Base-by-base conservation (phyloP, 2,113 vertebrate species). In the Chaenocephalus aceratus region DNA sequence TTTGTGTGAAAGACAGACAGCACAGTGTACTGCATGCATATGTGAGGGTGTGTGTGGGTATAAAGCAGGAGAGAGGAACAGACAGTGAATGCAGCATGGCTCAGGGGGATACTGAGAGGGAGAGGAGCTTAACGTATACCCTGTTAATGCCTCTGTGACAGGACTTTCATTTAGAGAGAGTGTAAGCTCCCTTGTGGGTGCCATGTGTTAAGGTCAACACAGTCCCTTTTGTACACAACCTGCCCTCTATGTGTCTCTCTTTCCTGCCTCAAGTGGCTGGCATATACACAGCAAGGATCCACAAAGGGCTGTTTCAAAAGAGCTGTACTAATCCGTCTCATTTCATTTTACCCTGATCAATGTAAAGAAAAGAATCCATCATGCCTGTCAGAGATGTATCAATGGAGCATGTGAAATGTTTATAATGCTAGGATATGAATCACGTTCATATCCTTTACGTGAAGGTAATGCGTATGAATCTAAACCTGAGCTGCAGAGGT, bases 201-300 rank as follows among this genome's bases (percentile, higher is more conserved):
- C 67, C 64, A 41, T 69, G 83, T 78, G 80, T 80, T 87, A 72
- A 90, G 86, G 88, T 91, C 88, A 82, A 84, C 81, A 72, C 41
- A 34, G 70, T 57, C 58, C 60, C 66, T 71, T 80, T 62, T 74
- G 36, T 75, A 67, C 53, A 80, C 41, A 63, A 85, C 60, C 69
- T 77, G 67, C 69, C 70, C 68, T 78, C 76, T 75, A 23, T 61
- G 46, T 61, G 61, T 69, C 68, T 71, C 68, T 67, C 11, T 73
- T 61, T 56, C 58, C 54, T 63, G 65, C 56, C 60, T 82, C 61
- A 26, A 74, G 77, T 75, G 61, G 23, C 46, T 80, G 60, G 57
- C 34, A 77, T 26, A 75, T 49, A 62, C 54, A 66, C 66, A 75
- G 54, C 5, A 12, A 63, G 30, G 67, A 48, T 60, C 26, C 62